phyloP scores from a whole-genome alignment of 1,140 invertebrate species.

The Matsumurasca onukii region DNA sequence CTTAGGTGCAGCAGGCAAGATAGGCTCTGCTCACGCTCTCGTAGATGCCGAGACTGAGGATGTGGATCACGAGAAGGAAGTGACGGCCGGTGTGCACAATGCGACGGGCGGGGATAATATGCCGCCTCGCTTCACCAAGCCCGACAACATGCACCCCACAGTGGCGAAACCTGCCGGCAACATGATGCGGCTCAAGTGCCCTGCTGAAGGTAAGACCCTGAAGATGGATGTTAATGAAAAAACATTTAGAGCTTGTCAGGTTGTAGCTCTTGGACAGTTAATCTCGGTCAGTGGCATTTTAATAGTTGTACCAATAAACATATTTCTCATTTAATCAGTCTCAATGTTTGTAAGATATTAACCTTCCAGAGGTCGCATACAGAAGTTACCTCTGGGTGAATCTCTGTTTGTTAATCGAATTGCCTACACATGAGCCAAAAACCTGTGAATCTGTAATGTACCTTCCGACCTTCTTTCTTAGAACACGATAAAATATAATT shows the following conservation, averaged over 20 bases:
- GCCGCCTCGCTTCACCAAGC: conserved; percentile 52
- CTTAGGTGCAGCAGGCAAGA: too few species aligned
- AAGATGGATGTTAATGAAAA: not conserved
- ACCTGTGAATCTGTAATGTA: too few species aligned
- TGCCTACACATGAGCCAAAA: too few species aligned
- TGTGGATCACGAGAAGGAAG: conserved; percentile 9
- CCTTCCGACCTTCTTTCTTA: too few species aligned
- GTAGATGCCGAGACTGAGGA: conserved; percentile 24
- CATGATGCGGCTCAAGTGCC: conserved; percentile 62
- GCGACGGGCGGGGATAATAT: conserved; percentile 41
- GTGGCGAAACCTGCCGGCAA: conserved; percentile 68
- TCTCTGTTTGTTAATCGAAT: too few species aligned
- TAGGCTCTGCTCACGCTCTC: not conserved
- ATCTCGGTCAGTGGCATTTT: too few species aligned
- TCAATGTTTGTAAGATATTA: too few species aligned
- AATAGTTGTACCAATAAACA: too few species aligned
- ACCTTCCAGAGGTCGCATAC: too few species aligned
- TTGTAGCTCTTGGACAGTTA: not conserved
- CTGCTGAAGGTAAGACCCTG: conserved; percentile 51
- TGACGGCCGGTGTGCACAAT: conserved; percentile 48
- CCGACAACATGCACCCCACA: conserved; percentile 52
- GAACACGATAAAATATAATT: too few species aligned
- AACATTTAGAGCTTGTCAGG: not conserved
- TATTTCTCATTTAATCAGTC: too few species aligned
- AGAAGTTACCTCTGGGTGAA: too few species aligned